Evolutionary conservation across 2,888 invertebrate species (phyloP).

Genomic region (Drosophila leonis): DNA sequence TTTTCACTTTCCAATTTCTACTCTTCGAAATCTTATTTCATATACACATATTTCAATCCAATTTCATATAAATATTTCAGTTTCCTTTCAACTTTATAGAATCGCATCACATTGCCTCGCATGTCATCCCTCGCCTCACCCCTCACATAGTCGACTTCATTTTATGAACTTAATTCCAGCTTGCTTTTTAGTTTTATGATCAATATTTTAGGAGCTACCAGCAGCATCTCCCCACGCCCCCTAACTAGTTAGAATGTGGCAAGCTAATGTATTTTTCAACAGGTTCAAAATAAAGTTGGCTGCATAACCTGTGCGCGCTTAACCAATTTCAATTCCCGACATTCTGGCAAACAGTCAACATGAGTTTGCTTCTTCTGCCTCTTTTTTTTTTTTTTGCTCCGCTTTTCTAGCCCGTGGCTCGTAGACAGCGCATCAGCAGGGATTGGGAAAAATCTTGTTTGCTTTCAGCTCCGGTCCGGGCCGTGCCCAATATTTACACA

Average conservation of each 20-base stretch:
- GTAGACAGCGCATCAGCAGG: constrained; percentile 38
- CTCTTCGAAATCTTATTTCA: background rate
- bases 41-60: background rate
- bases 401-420: constrained; percentile 10
- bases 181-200: constrained; percentile 4
- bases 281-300: constrained; percentile 9
- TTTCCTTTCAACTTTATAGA: background rate
- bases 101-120: background rate
- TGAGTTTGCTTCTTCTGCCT: background rate
- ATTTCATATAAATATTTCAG: background rate
- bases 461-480: constrained; percentile 40
- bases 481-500: constrained; percentile 57
- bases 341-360: constrained; percentile 22
- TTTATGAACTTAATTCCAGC: constrained; percentile 1
- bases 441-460: constrained; percentile 51
- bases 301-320: constrained; percentile 10
- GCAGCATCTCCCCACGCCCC: background rate
- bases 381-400: background rate
- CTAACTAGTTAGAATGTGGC: constrained; percentile 4
- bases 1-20: background rate
- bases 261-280: constrained; percentile 5
- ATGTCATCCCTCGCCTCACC: background rate
- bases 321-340: constrained; percentile 19
- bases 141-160: background rate
- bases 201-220: background rate